Evolutionary conservation across 2,797 vertebrate species (phyloP), one percentile per base, ranked within the genome.

Genomic region (Pangasius djambal): DNA sequence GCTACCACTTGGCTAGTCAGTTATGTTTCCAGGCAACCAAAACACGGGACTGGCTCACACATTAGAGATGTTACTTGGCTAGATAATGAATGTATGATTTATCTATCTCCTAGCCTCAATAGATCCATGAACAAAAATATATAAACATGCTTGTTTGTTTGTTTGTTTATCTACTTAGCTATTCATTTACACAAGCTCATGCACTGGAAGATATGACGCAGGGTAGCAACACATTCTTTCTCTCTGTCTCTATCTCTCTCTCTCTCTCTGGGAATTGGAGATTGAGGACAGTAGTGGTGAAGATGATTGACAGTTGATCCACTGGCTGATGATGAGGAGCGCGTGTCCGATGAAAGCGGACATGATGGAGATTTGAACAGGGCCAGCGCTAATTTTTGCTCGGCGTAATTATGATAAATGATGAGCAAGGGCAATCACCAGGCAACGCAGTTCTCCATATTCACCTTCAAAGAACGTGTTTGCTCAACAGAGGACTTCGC

Each of bases 111-210:
- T 61, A 63, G 6, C 22, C 65, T 97, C 95, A 96, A 96, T 96
- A 96, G 89, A 88, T 92, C 81, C 96, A 93, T 95, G 94, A 96
- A 96, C 94, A 94, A 96, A 95, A 96, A 95, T 96, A 93, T 63
- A 63, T 63, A 95, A 95, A 94, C 94, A 93, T 93, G 90, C 93
- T 94, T 95, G 92, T 93, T 94, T 89, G 86, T 89, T 70, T 87
- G 61, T 90, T 94, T 95, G 94, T 96, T 95, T 94, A 94, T 96
- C 92, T 94, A 91, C 92, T 85, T 93, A 87, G 94, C 90, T 92
- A 92, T 92, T 91, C 90, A 92, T 93, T 94, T 94, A 92, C 95
- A 55, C 9, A 13, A 1, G 31, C 34, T 40, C 48, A 31, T 84
- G 48, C 37, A 63, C 34, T 69, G 67, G 74, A 63, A 48, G 37